These are phyloP conservation scores for Hyles vespertilio DNA, from an alignment of 1,140 invertebrate species.

Conservation along the genomic window DNA sequence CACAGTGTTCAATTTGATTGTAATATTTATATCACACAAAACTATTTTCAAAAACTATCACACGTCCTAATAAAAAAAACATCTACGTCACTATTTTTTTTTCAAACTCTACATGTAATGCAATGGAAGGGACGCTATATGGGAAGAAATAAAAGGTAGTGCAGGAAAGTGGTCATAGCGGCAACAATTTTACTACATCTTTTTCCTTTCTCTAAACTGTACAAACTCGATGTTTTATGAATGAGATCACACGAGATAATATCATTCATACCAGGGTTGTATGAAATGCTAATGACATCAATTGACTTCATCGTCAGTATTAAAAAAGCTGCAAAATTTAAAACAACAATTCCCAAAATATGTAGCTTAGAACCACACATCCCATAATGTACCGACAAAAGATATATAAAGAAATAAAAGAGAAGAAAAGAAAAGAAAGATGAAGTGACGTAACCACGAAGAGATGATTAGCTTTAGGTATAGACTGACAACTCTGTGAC, in stretches of 20 bases:
- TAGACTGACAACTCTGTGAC: too few species aligned
- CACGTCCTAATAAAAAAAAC: neutral
- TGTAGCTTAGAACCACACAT: neutral
- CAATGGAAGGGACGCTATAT: constrained; percentile 6
- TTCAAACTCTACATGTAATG: neutral
- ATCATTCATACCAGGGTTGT: constrained; percentile 45
- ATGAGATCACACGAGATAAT: constrained; percentile 27
- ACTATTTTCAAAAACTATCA: too few species aligned
- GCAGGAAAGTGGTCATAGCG: constrained; percentile 35
- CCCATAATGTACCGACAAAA: neutral
- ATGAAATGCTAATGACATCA: constrained; percentile 58
- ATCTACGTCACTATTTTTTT: neutral
- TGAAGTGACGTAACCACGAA: too few species aligned
- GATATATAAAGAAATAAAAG: neutral
- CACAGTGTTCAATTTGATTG: too few species aligned
- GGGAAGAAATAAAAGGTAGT: constrained; percentile 29
- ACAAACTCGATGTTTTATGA: constrained; percentile 59
- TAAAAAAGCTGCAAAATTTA: constrained; percentile 3
- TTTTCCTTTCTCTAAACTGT: constrained; percentile 57
- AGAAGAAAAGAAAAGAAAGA: neutral
- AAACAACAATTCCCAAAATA: neutral
- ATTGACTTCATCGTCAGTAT: neutral
- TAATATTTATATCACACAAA: too few species aligned
- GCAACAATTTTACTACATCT: constrained; percentile 53
- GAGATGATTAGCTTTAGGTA: too few species aligned